These are phyloP conservation scores for Diglossa cyanea DNA, from an alignment of 2,797 vertebrate species.

Conservation along the genomic window DNA sequence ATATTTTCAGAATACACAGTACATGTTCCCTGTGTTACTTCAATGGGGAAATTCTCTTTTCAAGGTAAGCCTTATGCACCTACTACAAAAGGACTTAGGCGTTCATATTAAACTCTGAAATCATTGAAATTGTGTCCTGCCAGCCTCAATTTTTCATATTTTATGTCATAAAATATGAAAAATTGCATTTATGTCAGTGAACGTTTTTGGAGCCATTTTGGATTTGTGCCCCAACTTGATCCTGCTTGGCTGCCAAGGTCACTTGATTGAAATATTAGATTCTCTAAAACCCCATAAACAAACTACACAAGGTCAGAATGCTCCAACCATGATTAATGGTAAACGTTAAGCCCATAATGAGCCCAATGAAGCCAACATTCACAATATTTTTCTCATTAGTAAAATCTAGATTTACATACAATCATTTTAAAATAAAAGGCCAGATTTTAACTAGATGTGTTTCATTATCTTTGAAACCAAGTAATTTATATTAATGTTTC, in stretches of 20 bases:
- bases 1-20: neutral
- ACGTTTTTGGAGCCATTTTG: neutral
- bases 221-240: neutral
- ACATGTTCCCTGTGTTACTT: neutral
- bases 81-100: neutral
- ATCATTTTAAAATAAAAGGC: neutral
- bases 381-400: neutral
- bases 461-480: neutral
- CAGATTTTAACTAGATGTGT: neutral
- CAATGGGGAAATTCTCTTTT: neutral
- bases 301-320: neutral
- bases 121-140: neutral
- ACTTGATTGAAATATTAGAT: neutral
- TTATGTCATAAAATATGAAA: too few relatives aligned
- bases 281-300: neutral
- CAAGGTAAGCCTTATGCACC: neutral
- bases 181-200: neutral
- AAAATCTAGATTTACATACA: neutral
- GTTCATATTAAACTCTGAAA: neutral
- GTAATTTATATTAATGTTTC: neutral
- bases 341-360: neutral
- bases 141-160: neutral
- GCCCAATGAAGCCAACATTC: neutral
- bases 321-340: neutral
- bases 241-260: neutral